Evolutionary conservation across 2,888 invertebrate species (phyloP).

Genomic region (Prenolepis imparis): DNA sequence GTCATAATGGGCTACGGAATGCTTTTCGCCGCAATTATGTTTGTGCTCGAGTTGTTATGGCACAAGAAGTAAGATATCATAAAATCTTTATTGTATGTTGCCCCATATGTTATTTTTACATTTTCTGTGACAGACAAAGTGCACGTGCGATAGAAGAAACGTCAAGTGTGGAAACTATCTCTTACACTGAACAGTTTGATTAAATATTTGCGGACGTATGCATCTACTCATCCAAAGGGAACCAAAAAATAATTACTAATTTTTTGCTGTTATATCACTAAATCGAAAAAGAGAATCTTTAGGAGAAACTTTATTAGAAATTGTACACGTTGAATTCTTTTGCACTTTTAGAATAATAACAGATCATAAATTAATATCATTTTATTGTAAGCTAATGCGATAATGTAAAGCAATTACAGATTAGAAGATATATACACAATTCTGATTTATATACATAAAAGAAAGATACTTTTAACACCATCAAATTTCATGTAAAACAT

Average conservation of each 20-base stretch:
- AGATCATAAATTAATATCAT: background rate
- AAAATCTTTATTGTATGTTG: background rate
- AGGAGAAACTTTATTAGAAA: background rate
- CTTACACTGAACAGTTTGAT: background rate
- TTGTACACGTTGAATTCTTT: background rate
- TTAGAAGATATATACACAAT: too few relatives aligned
- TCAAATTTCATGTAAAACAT: background rate
- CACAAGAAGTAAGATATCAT: slow-evolving; percentile 61
- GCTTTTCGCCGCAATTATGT: slow-evolving; percentile 85
- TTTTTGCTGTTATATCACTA: background rate
- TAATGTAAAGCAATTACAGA: background rate
- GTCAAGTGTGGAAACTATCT: background rate
- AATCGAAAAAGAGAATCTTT: background rate
- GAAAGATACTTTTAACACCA: background rate
- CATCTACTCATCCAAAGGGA: background rate
- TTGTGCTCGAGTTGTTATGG: slow-evolving; percentile 80
- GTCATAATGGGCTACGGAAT: slow-evolving; percentile 87
- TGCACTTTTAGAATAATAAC: background rate
- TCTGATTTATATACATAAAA: background rate
- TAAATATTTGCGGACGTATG: slow-evolving; percentile 1
- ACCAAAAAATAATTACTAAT: background rate
- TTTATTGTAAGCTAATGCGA: background rate
- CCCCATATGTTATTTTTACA: background rate
- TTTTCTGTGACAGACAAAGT: slow-evolving; percentile 29
- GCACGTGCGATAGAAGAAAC: background rate